Evolutionary conservation across 2,888 invertebrate species (phyloP).

Genomic region (Eristalinus sepulchralis): DNA sequence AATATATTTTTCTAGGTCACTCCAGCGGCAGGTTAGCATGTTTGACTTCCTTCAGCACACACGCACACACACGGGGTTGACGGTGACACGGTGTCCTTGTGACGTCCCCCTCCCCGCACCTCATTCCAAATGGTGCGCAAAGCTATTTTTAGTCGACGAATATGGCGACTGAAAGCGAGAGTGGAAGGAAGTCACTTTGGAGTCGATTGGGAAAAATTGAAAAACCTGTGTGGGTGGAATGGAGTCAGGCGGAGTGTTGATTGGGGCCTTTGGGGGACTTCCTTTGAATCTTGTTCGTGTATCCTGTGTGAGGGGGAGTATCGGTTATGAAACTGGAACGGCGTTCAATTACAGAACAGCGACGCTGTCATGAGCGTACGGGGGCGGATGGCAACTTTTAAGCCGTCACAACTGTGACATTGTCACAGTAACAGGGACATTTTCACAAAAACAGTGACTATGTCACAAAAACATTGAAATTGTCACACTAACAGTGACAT

Average conservation of each 20-base stretch:
- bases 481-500: too few relatives aligned
- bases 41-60: constrained; percentile 56
- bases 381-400: too few relatives aligned
- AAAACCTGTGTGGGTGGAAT: not conserved
- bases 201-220: not conserved
- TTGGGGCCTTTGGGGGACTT: too few relatives aligned
- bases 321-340: too few relatives aligned
- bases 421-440: too few relatives aligned
- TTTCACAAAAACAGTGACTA: too few relatives aligned
- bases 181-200: not conserved
- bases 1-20: constrained; percentile 51
- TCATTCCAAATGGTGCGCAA: not conserved
- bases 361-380: too few relatives aligned
- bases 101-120: constrained; percentile 46
- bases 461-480: too few relatives aligned
- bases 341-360: too few relatives aligned
- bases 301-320: not conserved
- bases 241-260: too few relatives aligned
- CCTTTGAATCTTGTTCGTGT: too few relatives aligned
- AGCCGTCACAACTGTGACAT: too few relatives aligned
- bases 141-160: constrained; percentile 41
- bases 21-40: constrained; percentile 56
- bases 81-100: constrained; percentile 37
- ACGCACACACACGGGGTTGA: constrained; percentile 9
- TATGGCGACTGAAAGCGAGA: constrained; percentile 2